phyloP scores from a whole-genome alignment of 2,888 invertebrate species.

The Lycophotia porphyrea region DNA sequence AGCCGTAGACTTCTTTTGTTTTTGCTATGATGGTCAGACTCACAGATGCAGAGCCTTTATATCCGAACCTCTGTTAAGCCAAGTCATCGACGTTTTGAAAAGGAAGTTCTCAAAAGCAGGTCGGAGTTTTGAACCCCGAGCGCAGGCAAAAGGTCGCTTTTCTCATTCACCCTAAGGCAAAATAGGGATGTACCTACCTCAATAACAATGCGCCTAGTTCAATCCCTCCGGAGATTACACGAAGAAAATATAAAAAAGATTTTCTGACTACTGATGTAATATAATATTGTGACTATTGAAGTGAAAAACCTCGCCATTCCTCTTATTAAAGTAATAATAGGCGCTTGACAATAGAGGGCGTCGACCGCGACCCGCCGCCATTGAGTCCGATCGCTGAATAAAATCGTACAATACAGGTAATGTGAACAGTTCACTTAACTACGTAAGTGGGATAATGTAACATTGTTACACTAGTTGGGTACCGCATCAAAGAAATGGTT shows the following conservation, averaged over 20 bases:
- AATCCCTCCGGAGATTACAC: neutral
- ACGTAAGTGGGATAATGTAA: conserved; percentile 35
- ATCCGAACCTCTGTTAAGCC: neutral
- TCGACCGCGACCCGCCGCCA: conserved; percentile 40
- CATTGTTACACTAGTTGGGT: conserved; percentile 11
- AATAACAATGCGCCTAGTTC: neutral
- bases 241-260: conserved; percentile 7
- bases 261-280: conserved; percentile 7
- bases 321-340: conserved; percentile 51
- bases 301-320: conserved; percentile 41
- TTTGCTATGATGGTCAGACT: neutral
- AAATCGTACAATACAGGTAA: conserved; percentile 55
- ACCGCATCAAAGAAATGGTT: neutral
- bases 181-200: neutral
- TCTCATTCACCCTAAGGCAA: neutral
- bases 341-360: conserved; percentile 44
- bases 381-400: conserved; percentile 47
- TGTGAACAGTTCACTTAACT: conserved; percentile 37
- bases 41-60: neutral
- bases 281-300: conserved; percentile 31
- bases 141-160: neutral
- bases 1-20: neutral
- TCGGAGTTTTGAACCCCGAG: neutral
- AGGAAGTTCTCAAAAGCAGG: neutral
- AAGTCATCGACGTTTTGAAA: neutral